These are phyloP conservation scores for Deroptyus accipitrinus DNA, from an alignment of 2,113 vertebrate genomes.

Conservation along the genomic window DNA sequence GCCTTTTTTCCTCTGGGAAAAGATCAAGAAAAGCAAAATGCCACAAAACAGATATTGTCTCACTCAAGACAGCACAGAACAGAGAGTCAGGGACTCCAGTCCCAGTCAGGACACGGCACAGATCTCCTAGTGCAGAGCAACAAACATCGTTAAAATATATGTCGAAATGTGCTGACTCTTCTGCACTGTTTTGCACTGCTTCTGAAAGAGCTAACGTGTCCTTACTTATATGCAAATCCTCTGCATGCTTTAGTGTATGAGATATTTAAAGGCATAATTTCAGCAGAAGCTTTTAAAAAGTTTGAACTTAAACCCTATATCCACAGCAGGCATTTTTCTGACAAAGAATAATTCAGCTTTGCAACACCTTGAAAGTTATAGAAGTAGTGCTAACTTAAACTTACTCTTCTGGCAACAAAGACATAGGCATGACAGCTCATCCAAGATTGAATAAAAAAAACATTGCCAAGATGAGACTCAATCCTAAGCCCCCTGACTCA, in stretches of 20 bases:
- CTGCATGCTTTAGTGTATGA: not conserved
- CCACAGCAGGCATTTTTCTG: not conserved
- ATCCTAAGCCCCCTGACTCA: not conserved
- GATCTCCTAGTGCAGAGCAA: not conserved
- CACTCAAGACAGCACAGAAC: not conserved
- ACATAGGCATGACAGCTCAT: not conserved
- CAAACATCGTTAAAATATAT: not conserved
- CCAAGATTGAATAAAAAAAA: not conserved
- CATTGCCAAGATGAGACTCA: not conserved
- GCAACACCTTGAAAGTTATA: not conserved
- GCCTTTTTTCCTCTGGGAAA: not conserved
- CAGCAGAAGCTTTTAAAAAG: not conserved
- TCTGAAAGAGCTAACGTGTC: not conserved
- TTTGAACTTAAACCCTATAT: not conserved
- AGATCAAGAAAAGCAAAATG: slow-evolving; percentile 1
- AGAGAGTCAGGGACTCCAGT: not conserved
- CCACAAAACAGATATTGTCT: not conserved
- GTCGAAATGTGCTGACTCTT: not conserved
- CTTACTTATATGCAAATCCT: not conserved
- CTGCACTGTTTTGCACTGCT: not conserved
- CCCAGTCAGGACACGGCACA: not conserved
- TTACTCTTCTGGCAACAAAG: not conserved
- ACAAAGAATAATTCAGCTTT: not conserved
- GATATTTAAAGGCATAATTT: not conserved
- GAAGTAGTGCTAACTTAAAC: not conserved